These are phyloP conservation scores for Diplogasteroides magnus DNA, from an alignment of 1,140 invertebrate genomes.

Conservation along the genomic window DNA sequence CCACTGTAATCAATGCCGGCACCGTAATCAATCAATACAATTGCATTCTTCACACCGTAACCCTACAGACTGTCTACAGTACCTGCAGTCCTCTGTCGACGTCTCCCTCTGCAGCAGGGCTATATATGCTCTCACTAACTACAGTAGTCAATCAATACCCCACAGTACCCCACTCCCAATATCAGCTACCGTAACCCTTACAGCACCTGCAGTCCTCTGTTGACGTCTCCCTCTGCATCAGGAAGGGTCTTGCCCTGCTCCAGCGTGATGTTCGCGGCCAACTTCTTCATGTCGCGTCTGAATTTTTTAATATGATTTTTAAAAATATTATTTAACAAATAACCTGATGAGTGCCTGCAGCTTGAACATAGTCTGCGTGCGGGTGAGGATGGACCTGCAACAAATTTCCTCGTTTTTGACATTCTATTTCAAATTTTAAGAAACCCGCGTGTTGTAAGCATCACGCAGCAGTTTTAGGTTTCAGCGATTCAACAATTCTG, in stretches of 20 bases:
- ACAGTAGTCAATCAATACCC: too few relatives aligned
- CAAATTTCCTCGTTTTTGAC: too few relatives aligned
- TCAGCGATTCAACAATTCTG: too few relatives aligned
- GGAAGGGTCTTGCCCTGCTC: conserved; percentile 96
- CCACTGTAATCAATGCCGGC: too few relatives aligned
- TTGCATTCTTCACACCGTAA: too few relatives aligned
- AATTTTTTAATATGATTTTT: too few relatives aligned
- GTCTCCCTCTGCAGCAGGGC: conserved; percentile 95
- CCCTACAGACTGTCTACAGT: conserved; percentile 73
- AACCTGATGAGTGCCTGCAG: conserved; percentile 75
- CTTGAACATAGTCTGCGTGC: conserved; percentile 93
- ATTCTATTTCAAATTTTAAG: too few relatives aligned
- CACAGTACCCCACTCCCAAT: too few relatives aligned
- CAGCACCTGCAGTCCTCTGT: conserved; percentile 80
- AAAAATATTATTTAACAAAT: too few relatives aligned
- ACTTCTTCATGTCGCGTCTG: conserved; percentile 72
- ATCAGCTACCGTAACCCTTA: background rate
- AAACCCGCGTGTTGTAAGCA: too few relatives aligned
- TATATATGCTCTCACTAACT: too few relatives aligned
- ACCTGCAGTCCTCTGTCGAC: conserved; percentile 89
- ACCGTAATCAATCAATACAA: background rate
- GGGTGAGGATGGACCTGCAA: conserved; percentile 71
- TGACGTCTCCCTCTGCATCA: conserved; percentile 96
- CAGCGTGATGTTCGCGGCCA: conserved; percentile 83
- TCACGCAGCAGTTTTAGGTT: too few relatives aligned